Evolutionary conservation across 2,888 invertebrate species (phyloP).

Genomic region (Pandemis heparana): DNA sequence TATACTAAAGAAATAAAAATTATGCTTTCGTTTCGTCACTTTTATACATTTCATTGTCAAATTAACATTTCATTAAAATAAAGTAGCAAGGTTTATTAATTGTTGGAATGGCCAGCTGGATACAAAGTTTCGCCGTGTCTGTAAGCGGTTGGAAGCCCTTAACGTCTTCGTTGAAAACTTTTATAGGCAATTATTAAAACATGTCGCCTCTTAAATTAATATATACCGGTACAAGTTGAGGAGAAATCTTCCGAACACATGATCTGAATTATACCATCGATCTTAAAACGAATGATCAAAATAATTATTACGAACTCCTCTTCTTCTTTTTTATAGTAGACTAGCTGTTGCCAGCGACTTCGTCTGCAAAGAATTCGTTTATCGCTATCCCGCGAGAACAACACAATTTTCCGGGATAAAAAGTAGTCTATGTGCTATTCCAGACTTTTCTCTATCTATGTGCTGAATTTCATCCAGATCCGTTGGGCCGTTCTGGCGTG

Average conservation of each 20-base stretch:
- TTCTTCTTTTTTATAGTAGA: too few relatives aligned
- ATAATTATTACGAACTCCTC: background rate
- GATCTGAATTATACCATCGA: background rate
- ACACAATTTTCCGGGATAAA: too few relatives aligned
- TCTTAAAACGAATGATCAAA: background rate
- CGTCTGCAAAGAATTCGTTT: too few relatives aligned
- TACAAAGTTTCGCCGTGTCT: background rate
- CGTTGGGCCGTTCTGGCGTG: too few relatives aligned
- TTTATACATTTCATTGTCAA: too few relatives aligned
- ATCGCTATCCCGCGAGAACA: too few relatives aligned
- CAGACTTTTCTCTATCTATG: too few relatives aligned
- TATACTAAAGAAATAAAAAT: background rate
- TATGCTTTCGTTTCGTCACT: too few relatives aligned
- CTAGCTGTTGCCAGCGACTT: too few relatives aligned
- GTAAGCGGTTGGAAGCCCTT: conserved; percentile 1
- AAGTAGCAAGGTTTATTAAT: background rate
- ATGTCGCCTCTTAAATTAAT: conserved; percentile 8
- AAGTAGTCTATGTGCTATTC: too few relatives aligned
- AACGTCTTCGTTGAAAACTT: conserved; percentile 18
- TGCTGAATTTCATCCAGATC: too few relatives aligned
- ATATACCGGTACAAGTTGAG: conserved; percentile 4
- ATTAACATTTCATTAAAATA: background rate
- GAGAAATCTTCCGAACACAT: conserved; percentile 2
- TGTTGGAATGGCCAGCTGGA: background rate
- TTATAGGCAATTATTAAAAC: conserved; percentile 21